Evolutionary conservation across 2,888 invertebrate genomes (phyloP).

Genomic region (Andrena fulva): DNA sequence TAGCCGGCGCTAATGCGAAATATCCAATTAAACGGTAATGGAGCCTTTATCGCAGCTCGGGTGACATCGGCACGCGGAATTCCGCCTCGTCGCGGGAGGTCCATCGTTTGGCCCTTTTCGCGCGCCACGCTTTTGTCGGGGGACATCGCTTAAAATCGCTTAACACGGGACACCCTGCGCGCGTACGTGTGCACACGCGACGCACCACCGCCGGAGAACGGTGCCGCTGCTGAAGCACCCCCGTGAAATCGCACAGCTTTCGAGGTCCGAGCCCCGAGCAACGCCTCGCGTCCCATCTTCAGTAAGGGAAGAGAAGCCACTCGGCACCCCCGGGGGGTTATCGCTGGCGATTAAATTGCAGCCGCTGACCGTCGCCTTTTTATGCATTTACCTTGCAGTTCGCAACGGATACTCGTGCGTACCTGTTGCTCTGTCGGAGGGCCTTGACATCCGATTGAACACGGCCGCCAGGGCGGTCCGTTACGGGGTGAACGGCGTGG

Average conservation of each 20-base stretch:
- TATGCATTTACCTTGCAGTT: slow-evolving; percentile 87
- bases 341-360: neutral
- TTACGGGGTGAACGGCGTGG: slow-evolving; percentile 91
- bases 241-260: too few relatives aligned
- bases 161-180: neutral
- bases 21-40: slow-evolving; percentile 72
- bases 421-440: slow-evolving; percentile 96
- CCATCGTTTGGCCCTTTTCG: slow-evolving; percentile 15
- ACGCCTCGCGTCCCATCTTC: too few relatives aligned
- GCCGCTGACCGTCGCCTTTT: slow-evolving; percentile 9
- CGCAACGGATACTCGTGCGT: slow-evolving; percentile 99
- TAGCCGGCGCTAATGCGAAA: slow-evolving; percentile 68
- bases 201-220: too few relatives aligned
- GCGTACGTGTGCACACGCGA: too few relatives aligned
- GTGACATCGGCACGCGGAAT: slow-evolving; percentile 46
- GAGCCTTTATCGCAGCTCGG: slow-evolving; percentile 57
- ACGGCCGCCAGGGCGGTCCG: slow-evolving; percentile 95
- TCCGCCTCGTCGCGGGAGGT: slow-evolving; percentile 32
- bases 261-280: too few relatives aligned
- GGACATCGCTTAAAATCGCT: neutral
- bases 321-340: neutral
- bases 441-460: slow-evolving; percentile 96
- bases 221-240: too few relatives aligned
- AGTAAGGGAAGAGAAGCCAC: too few relatives aligned
- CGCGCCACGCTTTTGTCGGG: neutral